Percentiles rank a stretch among this genome's conserved stretches.
Conservation (phyloP, 1,140 invertebrate species). For the Bradysia coprophila region DNA sequence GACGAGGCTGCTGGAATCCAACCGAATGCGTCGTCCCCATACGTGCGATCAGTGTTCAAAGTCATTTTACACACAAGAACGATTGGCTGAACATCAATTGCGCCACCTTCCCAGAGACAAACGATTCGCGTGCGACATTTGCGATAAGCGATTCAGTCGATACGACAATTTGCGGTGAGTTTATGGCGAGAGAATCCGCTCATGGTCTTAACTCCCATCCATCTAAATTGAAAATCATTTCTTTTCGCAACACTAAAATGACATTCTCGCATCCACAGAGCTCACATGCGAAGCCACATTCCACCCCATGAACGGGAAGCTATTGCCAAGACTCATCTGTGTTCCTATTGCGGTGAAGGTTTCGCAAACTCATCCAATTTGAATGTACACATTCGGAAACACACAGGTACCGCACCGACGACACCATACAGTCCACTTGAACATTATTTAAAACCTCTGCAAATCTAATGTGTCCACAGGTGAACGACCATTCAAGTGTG, state of each 20-base stretch:
- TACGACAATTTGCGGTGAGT: conserved; percentile 23
- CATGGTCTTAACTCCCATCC: no score
- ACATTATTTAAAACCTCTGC: no score
- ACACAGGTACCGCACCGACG: conserved; percentile 29
- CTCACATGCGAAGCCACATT: conserved; percentile 10
- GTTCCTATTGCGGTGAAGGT: conserved; percentile 31
- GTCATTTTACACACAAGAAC: conserved; percentile 28
- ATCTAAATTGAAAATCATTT: no score
- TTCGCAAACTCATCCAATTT: conserved; percentile 35
- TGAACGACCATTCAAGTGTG: no score
- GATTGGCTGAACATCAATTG: conserved; percentile 27
- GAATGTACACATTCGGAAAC: conserved; percentile 35
- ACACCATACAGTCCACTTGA: no score
- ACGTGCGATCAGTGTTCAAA: conserved; percentile 28
- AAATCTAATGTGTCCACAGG: no score
- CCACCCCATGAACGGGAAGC: conserved; percentile 19
- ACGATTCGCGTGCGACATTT: conserved; percentile 23
- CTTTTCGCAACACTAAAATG: no score
- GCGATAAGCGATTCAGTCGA: conserved; percentile 24
- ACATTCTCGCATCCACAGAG: no score
- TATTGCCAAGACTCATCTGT: conserved; percentile 22
- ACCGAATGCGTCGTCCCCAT: conserved; percentile 15
- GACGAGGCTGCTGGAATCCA: no score
- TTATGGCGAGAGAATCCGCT: no score
- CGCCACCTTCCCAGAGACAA: conserved; percentile 24